Percentiles rank a stretch among this genome's conserved stretches.
phyloP scores from a whole-genome alignment of 2,888 invertebrate genomes.

The Cynaeus angustus region DNA sequence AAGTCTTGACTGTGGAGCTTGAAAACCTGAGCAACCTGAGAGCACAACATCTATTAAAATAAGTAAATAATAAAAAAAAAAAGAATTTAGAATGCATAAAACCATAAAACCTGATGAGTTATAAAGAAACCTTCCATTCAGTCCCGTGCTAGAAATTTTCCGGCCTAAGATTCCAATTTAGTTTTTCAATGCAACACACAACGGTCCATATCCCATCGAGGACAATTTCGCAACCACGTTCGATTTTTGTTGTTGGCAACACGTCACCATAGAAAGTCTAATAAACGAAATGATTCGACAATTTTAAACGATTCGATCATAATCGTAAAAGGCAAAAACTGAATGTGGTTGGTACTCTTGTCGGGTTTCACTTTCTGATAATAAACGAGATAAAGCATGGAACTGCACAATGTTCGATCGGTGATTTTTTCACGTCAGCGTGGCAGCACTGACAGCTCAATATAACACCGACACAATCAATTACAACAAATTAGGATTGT shows the following conservation, averaged over 20 bases:
- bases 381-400: slow-evolving; percentile 49
- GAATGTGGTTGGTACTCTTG: slow-evolving; percentile 48
- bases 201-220: slow-evolving; percentile 34
- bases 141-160: too few relatives aligned
- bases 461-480: slow-evolving; percentile 41
- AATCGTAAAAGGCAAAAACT: slow-evolving; percentile 48
- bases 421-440: slow-evolving; percentile 41
- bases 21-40: too few relatives aligned
- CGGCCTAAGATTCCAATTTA: too few relatives aligned
- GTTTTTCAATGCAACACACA: neutral
- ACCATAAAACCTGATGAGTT: too few relatives aligned
- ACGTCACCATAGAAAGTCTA: slow-evolving; percentile 48
- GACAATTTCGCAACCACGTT: slow-evolving; percentile 42
- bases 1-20: too few relatives aligned
- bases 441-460: slow-evolving; percentile 42
- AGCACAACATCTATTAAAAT: too few relatives aligned
- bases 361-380: slow-evolving; percentile 50
- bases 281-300: slow-evolving; percentile 49
- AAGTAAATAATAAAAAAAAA: too few relatives aligned
- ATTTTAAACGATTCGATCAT: slow-evolving; percentile 47
- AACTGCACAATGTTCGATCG: slow-evolving; percentile 37
- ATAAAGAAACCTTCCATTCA: too few relatives aligned
- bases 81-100: too few relatives aligned
- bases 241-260: slow-evolving; percentile 44
- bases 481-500: slow-evolving; percentile 39